Conservation (phyloP, 2,797 vertebrate genomes). For the Falco cherrug region DNA sequence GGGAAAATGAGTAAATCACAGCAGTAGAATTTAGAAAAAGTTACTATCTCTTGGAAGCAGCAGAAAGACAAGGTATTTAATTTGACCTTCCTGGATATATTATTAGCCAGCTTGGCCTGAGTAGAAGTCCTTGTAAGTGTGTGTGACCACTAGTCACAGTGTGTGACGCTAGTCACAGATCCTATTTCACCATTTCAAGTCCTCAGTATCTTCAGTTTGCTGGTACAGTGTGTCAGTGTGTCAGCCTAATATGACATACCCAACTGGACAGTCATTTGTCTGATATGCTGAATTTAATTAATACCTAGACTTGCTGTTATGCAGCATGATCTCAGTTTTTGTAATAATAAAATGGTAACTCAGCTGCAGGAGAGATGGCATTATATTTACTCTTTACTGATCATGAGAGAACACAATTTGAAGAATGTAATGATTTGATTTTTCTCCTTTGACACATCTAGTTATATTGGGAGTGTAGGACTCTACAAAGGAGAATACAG, state of each 20-base stretch:
- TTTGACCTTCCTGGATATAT: slow-evolving; percentile 88
- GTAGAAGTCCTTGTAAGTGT: slow-evolving; percentile 81
- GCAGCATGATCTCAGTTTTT: background rate
- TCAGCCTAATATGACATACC: background rate
- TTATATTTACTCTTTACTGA: background rate
- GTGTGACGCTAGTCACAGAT: background rate
- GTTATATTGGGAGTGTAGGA: background rate
- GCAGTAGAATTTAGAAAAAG: slow-evolving; percentile 58
- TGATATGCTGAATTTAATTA: background rate
- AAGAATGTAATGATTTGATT: background rate
- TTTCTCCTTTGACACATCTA: background rate
- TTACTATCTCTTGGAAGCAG: slow-evolving; percentile 87
- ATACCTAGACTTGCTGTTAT: background rate
- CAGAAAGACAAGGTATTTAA: slow-evolving; percentile 88
- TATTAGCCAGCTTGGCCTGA: slow-evolving; percentile 89
- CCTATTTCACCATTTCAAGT: background rate
- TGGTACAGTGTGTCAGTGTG: background rate
- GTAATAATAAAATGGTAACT: background rate
- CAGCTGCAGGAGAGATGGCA: background rate
- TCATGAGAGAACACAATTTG: background rate
- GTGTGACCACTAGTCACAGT: background rate
- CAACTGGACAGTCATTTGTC: background rate
- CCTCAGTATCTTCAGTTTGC: background rate
- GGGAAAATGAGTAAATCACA: background rate
- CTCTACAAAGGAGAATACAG: background rate